Percentiles rank a stretch among this genome's conserved stretches.
phyloP scores from a whole-genome alignment of 2,797 vertebrate genomes.

The Danio choprae region DNA sequence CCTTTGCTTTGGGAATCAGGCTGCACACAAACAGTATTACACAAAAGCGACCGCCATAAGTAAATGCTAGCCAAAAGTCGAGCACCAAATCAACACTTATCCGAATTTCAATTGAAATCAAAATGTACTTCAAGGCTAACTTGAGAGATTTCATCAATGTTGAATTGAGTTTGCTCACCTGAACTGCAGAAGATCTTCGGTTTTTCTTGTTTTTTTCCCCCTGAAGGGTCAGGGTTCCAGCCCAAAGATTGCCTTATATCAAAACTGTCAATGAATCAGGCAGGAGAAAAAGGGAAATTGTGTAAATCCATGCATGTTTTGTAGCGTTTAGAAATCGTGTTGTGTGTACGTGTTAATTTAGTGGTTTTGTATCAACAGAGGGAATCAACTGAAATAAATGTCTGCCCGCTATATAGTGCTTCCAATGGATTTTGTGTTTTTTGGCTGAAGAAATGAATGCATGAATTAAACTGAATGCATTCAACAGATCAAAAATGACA shows the following conservation, averaged over 20 bases:
- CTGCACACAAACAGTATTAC: slow-evolving; percentile 16
- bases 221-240: slow-evolving; percentile 19
- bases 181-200: background rate
- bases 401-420: background rate
- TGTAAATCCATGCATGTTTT: slow-evolving; percentile 53
- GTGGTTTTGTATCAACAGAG: slow-evolving; percentile 58
- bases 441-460: too few species aligned
- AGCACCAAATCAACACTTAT: background rate
- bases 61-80: background rate
- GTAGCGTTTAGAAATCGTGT: slow-evolving; percentile 26
- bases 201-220: background rate
- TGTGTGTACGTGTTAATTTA: slow-evolving; percentile 18
- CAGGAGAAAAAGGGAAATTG: slow-evolving; percentile 54
- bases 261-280: slow-evolving; percentile 44
- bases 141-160: background rate
- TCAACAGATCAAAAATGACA: too few species aligned
- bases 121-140: background rate
- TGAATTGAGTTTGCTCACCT: slow-evolving; percentile 2
- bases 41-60: background rate
- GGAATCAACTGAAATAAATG: slow-evolving; percentile 48
- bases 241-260: slow-evolving; percentile 15
- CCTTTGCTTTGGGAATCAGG: background rate
- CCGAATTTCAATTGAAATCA: slow-evolving; percentile 1
- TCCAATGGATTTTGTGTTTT: background rate
- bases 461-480: too few species aligned